These are phyloP conservation scores for Therioaphis trifolii DNA, from an alignment of 2,888 invertebrate species.

Conservation along the genomic window DNA sequence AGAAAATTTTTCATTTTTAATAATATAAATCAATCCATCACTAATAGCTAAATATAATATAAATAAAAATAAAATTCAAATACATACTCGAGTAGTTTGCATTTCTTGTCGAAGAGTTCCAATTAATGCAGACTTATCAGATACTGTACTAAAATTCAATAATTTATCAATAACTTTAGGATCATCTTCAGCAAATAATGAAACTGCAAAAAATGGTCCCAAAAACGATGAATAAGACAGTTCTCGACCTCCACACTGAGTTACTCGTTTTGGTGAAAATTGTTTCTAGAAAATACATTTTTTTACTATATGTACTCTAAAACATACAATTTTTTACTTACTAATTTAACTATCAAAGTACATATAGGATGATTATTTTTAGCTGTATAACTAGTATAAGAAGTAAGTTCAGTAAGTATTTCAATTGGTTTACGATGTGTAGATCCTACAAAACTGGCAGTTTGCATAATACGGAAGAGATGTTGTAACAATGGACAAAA, in stretches of 20 bases:
- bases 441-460: constrained; percentile 78
- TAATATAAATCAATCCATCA: too few relatives aligned
- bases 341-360: constrained; percentile 74
- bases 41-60: too few relatives aligned
- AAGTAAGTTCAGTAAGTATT: constrained; percentile 82
- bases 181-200: constrained; percentile 93
- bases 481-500: constrained; percentile 79
- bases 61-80: background rate
- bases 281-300: constrained; percentile 71
- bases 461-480: constrained; percentile 77
- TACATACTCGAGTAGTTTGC: constrained; percentile 77
- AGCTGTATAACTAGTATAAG: constrained; percentile 78
- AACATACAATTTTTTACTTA: constrained; percentile 64
- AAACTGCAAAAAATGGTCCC: constrained; percentile 91
- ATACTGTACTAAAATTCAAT: constrained; percentile 72
- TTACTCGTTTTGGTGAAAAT: constrained; percentile 79
- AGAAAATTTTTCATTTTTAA: too few relatives aligned
- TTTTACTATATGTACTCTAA: too few relatives aligned
- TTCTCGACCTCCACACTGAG: constrained; percentile 82
- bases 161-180: constrained; percentile 86
- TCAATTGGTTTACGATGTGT: constrained; percentile 77
- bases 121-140: constrained; percentile 75
- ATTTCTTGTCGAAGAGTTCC: constrained; percentile 82
- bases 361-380: constrained; percentile 83
- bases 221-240: constrained; percentile 85